Percentiles rank a stretch among this genome's conserved stretches.
Conservation (phyloP, 2,797 vertebrate genomes). For the Selene dorsalis region DNA sequence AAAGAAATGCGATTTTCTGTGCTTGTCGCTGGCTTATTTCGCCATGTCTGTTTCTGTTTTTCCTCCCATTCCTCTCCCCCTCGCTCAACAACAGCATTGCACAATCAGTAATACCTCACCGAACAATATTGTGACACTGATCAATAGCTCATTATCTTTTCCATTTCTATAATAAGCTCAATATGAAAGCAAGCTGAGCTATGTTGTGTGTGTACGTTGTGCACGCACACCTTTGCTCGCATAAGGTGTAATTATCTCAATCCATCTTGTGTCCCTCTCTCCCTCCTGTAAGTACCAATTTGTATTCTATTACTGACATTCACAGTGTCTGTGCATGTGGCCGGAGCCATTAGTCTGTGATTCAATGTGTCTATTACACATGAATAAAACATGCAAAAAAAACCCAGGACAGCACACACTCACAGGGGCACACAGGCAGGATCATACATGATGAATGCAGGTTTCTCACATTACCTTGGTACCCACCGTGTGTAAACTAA, state of each 20-base stretch:
- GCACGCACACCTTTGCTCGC: slow-evolving; percentile 29
- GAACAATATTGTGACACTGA: slow-evolving; percentile 36
- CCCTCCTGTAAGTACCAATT: slow-evolving; percentile 61
- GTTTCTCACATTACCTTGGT: slow-evolving; percentile 10
- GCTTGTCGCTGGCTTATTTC: slow-evolving; percentile 17
- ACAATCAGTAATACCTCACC: slow-evolving; percentile 14
- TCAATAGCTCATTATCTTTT: slow-evolving; percentile 51
- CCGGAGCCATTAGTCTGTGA: slow-evolving; percentile 58
- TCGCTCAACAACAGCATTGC: neutral
- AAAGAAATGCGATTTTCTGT: neutral
- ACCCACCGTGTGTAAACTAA: slow-evolving; percentile 14
- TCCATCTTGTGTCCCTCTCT: slow-evolving; percentile 50
- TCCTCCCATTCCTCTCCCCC: slow-evolving; percentile 13
- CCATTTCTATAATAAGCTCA: slow-evolving; percentile 18
- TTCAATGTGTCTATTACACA: slow-evolving; percentile 51
- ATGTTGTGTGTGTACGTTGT: slow-evolving; percentile 5
- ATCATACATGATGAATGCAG: neutral
- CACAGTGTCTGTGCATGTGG: slow-evolving; percentile 56
- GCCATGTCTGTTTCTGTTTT: slow-evolving; percentile 35
- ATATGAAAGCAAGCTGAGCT: slow-evolving; percentile 7
- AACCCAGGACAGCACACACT: neutral
- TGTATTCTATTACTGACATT: slow-evolving; percentile 68
- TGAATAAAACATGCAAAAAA: slow-evolving; percentile 72
- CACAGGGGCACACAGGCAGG: neutral
- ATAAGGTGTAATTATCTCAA: slow-evolving; percentile 66